These are phyloP conservation scores for Alectura lathami DNA, from an alignment of 2,113 vertebrate species.

Conservation along the genomic window DNA sequence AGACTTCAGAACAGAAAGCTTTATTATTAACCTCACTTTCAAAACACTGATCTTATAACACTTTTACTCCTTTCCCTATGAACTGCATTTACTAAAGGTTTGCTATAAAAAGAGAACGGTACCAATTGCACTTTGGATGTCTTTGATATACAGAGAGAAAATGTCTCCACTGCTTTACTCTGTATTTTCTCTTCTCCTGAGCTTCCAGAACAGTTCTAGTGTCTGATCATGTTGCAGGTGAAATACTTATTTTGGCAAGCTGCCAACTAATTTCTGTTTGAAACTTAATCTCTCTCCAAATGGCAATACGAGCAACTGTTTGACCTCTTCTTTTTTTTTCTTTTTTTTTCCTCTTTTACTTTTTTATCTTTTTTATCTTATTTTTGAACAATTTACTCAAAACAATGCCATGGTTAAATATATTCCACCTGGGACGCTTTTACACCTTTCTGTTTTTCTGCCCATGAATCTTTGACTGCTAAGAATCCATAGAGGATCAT, in stretches of 20 bases:
- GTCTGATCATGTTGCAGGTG: slow-evolving; percentile 34
- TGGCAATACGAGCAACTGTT: slow-evolving; percentile 24
- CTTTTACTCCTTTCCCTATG: neutral
- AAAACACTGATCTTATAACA: neutral
- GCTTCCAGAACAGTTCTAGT: slow-evolving; percentile 12
- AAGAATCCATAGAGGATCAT: neutral
- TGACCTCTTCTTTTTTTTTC: slow-evolving; percentile 13
- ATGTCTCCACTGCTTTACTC: neutral
- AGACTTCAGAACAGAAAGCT: neutral
- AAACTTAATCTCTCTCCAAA: slow-evolving; percentile 45
- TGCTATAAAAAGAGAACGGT: neutral
- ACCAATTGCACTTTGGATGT: neutral
- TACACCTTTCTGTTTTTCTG: neutral
- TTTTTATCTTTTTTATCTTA: neutral
- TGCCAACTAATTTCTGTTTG: slow-evolving; percentile 60
- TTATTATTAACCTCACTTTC: neutral
- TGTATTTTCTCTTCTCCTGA: slow-evolving; percentile 19
- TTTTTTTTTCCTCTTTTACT: no score
- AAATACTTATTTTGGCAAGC: slow-evolving; percentile 51
- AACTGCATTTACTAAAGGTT: neutral
- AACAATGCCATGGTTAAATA: neutral
- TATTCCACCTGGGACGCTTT: neutral
- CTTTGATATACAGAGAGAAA: neutral
- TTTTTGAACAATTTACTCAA: neutral
- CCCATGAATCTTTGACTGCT: neutral